Evolutionary conservation across 2,888 invertebrate genomes (phyloP), one percentile per base, ranked within the genome.

Genomic region (Electrophaes corylata): DNA sequence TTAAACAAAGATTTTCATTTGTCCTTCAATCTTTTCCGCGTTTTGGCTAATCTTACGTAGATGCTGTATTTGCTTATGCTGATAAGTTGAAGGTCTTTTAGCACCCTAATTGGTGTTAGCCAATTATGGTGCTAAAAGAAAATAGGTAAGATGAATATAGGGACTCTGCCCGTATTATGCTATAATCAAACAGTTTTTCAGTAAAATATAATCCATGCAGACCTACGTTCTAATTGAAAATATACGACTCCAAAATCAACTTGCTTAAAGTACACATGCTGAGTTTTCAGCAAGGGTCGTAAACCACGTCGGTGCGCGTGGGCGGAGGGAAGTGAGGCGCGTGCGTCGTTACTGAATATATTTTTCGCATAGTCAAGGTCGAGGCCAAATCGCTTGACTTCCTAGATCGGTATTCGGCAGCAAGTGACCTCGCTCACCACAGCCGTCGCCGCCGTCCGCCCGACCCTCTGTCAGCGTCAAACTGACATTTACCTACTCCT

Each of bases 341-440:
- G 76, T 78, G 74, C 80, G 83, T 81, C 76, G 79, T 68, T 73
- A 79, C 78, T 83, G 81, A 89, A 88, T 86, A 84, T 76, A 79
- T 83, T 90, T 86, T 90, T 88, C 85, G 86, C 88, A 83, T 74
- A 77, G 66, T 77, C 87, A 91, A 90, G 90, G 89, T 88, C 88
- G 86, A 88, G 91, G 90, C 81, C 83, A 74, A 74, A 83, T 79
- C 80, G 79, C 77, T 90, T 87, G 85, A 90, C 89, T 91, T 91
- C 91, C 91, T 90, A 88, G 87, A 86, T 82, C 83, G 81, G 71
- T 68, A 69, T 72, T 73, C 64, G 60, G 62, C 60, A 57, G 64
- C 57, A n/a, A n/a, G n/a, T n/a, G 58, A 60, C 65, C 65, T 64
- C 61, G 54, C 50, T 67, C 66, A 70, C 66, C 65, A 67, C 71